phyloP scores from a whole-genome alignment of 2,888 invertebrate species.

The Parnassius mnemosyne region DNA sequence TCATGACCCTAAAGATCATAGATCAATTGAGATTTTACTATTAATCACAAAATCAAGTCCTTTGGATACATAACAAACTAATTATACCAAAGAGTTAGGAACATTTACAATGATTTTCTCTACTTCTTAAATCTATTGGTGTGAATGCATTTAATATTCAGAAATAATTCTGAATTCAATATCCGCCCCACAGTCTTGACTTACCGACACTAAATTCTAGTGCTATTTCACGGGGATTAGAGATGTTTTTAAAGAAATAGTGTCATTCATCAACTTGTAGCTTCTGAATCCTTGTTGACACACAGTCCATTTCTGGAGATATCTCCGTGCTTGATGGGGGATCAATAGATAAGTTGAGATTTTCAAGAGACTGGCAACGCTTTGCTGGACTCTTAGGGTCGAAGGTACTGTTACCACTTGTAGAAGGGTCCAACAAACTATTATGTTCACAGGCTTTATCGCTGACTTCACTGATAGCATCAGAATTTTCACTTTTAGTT shows the following conservation, averaged over 20 bases:
- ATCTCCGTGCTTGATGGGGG: slow-evolving; percentile 51
- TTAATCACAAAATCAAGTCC: slow-evolving; percentile 4
- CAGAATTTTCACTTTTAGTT: slow-evolving; percentile 83
- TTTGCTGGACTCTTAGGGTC: slow-evolving; percentile 70
- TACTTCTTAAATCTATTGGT: slow-evolving; percentile 46
- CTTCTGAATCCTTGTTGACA: slow-evolving; percentile 82
- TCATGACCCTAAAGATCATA: slow-evolving; percentile 1
- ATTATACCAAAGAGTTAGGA: slow-evolving; percentile 60
- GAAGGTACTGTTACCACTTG: slow-evolving; percentile 54
- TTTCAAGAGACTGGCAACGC: slow-evolving; percentile 82
- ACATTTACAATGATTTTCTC: slow-evolving; percentile 55
- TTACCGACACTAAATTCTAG: slow-evolving; percentile 26
- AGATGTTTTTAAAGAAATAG: slow-evolving; percentile 33
- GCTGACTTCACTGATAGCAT: slow-evolving; percentile 63
- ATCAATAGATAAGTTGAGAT: slow-evolving; percentile 72
- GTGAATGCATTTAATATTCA: slow-evolving; percentile 63
- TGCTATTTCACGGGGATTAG: slow-evolving; percentile 37
- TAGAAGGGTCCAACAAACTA: slow-evolving; percentile 65
- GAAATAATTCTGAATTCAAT: slow-evolving; percentile 34
- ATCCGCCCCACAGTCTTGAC: neutral
- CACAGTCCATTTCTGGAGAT: slow-evolving; percentile 81
- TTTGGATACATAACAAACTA: slow-evolving; percentile 29
- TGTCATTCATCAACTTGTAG: slow-evolving; percentile 82
- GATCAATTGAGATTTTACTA: slow-evolving; percentile 19
- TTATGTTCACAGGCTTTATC: slow-evolving; percentile 59